Evolutionary conservation across 2,797 vertebrate genomes (phyloP).

Genomic region (Agapornis canus): DNA sequence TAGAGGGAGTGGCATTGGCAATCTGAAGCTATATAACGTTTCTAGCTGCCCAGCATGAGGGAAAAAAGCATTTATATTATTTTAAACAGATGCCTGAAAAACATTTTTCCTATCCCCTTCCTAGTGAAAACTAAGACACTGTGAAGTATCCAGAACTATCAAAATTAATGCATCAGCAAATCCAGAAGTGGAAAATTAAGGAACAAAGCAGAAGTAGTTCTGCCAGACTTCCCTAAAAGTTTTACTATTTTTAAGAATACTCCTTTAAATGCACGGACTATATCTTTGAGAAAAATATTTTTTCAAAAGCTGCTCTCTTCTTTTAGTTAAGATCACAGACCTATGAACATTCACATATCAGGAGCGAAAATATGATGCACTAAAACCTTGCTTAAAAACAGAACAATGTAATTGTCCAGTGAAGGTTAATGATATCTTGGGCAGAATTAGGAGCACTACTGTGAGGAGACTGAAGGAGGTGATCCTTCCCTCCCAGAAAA

Average conservation of each 20-base stretch:
- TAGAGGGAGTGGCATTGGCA: background rate
- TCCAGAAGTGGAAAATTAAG: background rate
- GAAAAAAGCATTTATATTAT: background rate
- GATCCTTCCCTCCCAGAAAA: background rate
- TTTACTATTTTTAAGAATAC: background rate
- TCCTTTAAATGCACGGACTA: background rate
- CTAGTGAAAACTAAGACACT: background rate
- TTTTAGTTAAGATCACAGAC: background rate
- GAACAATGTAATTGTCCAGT: accelerated
- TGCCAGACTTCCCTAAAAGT: background rate
- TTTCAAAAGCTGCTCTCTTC: background rate
- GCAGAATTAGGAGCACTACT: background rate
- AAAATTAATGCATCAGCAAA: background rate
- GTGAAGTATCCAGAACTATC: background rate
- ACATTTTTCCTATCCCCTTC: background rate
- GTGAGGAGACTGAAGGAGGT: background rate
- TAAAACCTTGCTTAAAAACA: background rate
- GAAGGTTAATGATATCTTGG: background rate
- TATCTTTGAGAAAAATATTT: background rate
- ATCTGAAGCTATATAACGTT: background rate
- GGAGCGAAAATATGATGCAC: background rate
- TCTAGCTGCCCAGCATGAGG: background rate
- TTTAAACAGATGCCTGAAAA: background rate
- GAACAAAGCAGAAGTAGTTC: background rate
- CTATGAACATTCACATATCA: background rate